Evolutionary conservation across 2,113 vertebrate species (phyloP).

Genomic region (Psophia crepitans): DNA sequence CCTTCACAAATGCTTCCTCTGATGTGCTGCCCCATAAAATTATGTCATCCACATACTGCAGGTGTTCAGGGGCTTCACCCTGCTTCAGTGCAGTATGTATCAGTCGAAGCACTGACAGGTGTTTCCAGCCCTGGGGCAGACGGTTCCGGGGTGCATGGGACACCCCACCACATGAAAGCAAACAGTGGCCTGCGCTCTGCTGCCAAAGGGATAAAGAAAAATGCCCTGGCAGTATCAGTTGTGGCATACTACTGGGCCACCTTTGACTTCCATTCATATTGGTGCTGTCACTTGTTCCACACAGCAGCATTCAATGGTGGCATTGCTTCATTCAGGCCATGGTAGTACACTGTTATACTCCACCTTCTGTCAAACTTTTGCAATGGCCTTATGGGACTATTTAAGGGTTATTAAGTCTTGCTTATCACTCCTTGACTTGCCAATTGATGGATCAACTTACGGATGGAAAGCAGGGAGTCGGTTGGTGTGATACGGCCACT

Average conservation of each 20-base stretch:
- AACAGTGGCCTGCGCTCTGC: not conserved
- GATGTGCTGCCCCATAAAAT: not conserved
- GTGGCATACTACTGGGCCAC: not conserved
- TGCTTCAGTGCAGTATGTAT: not conserved
- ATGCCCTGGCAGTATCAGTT: not conserved
- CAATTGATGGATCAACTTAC: not conserved
- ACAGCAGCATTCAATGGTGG: rapidly evolving
- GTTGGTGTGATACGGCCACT: not conserved
- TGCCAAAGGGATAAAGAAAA: not conserved
- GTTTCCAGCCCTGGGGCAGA: not conserved
- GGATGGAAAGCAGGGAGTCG: not conserved
- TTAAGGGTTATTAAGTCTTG: not conserved
- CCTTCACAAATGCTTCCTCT: not conserved
- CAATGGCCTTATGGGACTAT: not conserved
- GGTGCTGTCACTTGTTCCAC: not conserved
- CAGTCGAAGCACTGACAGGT: not conserved
- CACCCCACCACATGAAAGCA: not conserved
- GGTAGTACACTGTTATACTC: not conserved
- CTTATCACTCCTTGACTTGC: not conserved
- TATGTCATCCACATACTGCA: not conserved
- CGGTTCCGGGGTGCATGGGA: not conserved
- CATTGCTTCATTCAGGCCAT: not conserved
- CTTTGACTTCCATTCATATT: not conserved
- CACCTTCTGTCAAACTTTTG: not conserved
- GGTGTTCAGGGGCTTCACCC: not conserved